A percentile compares a stretch with the other conserved stretches of the same genome.
phyloP scores from a whole-genome alignment of 1,140 invertebrate genomes.

The Zaprionus capensis region DNA sequence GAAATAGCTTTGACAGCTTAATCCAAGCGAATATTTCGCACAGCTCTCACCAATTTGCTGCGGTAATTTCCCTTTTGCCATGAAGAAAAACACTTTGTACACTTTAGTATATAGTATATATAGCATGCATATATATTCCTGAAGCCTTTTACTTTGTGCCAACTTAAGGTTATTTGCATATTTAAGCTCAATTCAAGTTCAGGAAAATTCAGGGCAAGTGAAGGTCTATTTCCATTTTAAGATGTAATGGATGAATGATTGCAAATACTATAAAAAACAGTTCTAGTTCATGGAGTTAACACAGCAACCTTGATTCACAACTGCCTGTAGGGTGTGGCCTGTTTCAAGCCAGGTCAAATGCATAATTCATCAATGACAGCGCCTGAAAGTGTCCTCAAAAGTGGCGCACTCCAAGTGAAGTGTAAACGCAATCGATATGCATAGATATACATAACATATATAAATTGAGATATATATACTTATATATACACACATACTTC shows the following conservation, averaged over 20 bases:
- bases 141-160: conserved; percentile 19
- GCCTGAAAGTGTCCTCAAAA: conserved; percentile 1
- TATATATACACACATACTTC: background rate
- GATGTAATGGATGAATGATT: background rate
- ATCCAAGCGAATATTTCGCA: conserved; percentile 46
- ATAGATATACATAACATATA: background rate
- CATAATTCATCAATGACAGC: conserved; percentile 45
- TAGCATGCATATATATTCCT: background rate
- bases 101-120: background rate
- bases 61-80: conserved; percentile 43
- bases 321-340: conserved; percentile 5
- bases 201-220: too few relatives aligned
- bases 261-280: background rate
- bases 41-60: conserved; percentile 36
- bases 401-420: background rate
- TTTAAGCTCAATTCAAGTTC: conserved; percentile 22
- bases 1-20: conserved; percentile 73
- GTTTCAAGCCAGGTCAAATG: conserved; percentile 7
- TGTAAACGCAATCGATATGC: conserved; percentile 8
- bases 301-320: background rate
- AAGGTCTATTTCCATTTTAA: background rate
- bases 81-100: conserved; percentile 3
- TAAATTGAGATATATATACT: background rate
- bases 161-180: conserved; percentile 17
- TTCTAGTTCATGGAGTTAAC: background rate